Conservation (phyloP, 2,113 vertebrate genomes). For the Phoenicopterus ruber region DNA sequence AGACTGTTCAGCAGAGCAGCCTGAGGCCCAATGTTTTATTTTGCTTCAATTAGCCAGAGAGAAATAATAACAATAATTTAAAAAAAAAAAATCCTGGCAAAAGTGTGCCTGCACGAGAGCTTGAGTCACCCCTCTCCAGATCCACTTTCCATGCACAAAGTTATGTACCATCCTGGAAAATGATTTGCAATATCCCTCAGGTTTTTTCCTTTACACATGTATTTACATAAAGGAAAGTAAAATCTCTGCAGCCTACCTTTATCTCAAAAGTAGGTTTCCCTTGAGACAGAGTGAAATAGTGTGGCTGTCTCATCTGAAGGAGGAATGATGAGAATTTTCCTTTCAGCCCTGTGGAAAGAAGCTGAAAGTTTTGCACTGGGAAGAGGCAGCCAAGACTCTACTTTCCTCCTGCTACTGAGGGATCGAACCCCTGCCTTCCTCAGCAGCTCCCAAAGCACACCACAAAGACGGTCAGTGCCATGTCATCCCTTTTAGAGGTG, state of each 20-base stretch:
- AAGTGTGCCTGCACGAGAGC: neutral
- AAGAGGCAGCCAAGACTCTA: neutral
- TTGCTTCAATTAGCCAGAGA: neutral
- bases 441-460: neutral
- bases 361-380: neutral
- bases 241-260: neutral
- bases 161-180: neutral
- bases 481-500: neutral
- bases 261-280: neutral
- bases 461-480: neutral
- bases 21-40: neutral
- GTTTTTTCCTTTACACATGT: neutral
- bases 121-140: neutral
- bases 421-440: neutral
- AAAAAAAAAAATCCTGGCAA: neutral
- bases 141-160: neutral
- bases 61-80: neutral
- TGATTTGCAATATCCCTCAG: neutral
- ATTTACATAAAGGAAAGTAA: neutral
- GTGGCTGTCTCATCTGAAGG: neutral
- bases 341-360: neutral
- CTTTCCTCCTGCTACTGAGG: neutral
- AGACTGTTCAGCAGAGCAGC: neutral
- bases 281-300: neutral
- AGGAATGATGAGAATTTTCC: neutral